phyloP scores from a whole-genome alignment of 1,140 invertebrate genomes.

The Drosophila suzukii region DNA sequence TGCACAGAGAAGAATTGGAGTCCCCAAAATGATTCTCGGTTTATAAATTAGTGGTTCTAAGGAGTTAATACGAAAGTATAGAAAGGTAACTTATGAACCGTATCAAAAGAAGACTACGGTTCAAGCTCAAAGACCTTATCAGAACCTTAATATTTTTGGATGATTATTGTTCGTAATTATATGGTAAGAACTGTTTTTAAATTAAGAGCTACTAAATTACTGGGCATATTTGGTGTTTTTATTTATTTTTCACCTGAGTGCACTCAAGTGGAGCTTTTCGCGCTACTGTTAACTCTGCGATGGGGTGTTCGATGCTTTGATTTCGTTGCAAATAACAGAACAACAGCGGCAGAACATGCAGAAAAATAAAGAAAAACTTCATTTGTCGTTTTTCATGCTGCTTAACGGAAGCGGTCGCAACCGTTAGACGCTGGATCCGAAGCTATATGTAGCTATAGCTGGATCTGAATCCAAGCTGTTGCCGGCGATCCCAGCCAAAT shows the following conservation, averaged over 20 bases:
- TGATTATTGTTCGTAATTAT: too few species aligned
- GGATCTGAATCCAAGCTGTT: slow-evolving; percentile 49
- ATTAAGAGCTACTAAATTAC: not conserved
- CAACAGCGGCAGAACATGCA: slow-evolving; percentile 17
- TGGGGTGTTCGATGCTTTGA: slow-evolving; percentile 69
- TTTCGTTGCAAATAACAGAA: slow-evolving; percentile 62
- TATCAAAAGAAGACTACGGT: too few species aligned
- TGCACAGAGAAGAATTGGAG: not conserved
- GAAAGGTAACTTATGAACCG: too few species aligned
- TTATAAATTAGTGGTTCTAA: too few species aligned
- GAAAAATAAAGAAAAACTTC: slow-evolving; percentile 48
- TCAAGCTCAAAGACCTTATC: too few species aligned
- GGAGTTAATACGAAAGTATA: too few species aligned
- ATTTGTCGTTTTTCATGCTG: slow-evolving; percentile 61
- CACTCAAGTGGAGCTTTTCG: slow-evolving; percentile 58
- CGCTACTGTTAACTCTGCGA: slow-evolving; percentile 62
- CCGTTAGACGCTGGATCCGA: slow-evolving; percentile 50
- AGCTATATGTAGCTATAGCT: slow-evolving; percentile 22
- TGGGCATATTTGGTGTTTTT: not conserved
- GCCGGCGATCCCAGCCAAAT: slow-evolving; percentile 69
- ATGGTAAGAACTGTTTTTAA: not conserved
- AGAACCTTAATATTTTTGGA: too few species aligned
- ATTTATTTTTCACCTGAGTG: slow-evolving; percentile 17
- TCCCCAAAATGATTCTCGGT: too few species aligned
- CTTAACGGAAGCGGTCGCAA: slow-evolving; percentile 60